Base-by-base conservation (phyloP, 2,797 vertebrate species). In the Leptoclinus maculatus region DNA sequence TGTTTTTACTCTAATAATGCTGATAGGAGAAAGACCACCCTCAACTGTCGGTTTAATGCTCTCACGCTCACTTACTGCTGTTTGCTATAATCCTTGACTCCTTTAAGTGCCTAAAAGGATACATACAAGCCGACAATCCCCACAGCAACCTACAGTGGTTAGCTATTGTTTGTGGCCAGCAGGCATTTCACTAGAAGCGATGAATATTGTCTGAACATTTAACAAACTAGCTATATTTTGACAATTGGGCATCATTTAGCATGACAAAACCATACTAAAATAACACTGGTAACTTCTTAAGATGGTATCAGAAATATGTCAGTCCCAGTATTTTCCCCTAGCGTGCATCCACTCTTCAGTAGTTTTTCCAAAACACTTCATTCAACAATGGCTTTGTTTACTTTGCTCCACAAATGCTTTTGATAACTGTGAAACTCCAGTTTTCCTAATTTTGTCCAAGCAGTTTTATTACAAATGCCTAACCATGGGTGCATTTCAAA, bases 401-500 rank as follows among this genome's bases (percentile, higher is more conserved):
- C 41, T 13, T 54, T 32, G 51, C 36, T 56, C 29, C 43, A 65
- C 14, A 3, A 43, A 64, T 82, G 60, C 23, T 64, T 82, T 57
- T 82, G 47, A 81, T 76, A 69, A 86, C 51, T 80, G 63, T 74
- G 23, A 82, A 87, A 74, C 41, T 71, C 65, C 32, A 74, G 41
- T 74, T 82, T 67, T 74, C 59, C 39, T 69, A 49, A 60, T 77
- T 58, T 59, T 76, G 23, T 79, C 72, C 70, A 71, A 76, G 49
- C 32, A 43, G 45, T 80, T 87, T 84, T 89, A 62, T 76, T 71
- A 66, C 29, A 83, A 79, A 82, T 72, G 47, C 71, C 74, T 82
- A 81, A 81, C 75, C 59, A 49, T 74, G 75, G 79, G 72, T 75
- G 32, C 49, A 41, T 84, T 88, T 76, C 71, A 82, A 81, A 87